phyloP scores from a whole-genome alignment of 2,888 invertebrate species.

The Autographa pulchrina region DNA sequence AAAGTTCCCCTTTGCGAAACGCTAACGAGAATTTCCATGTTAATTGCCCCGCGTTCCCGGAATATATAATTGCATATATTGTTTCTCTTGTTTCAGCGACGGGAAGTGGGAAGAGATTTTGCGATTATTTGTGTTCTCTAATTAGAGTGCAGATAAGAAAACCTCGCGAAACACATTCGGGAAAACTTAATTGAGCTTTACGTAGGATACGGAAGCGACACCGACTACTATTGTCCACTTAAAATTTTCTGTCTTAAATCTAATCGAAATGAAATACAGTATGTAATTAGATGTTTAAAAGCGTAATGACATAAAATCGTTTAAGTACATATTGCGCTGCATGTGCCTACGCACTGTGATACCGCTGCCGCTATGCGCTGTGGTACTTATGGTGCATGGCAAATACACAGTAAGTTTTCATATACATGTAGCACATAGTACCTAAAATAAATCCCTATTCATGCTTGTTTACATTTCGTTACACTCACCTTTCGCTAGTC shows the following conservation, averaged over 20 bases:
- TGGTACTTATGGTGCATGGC: too few species aligned
- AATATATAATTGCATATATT: conserved; percentile 87
- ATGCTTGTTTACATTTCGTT: background rate
- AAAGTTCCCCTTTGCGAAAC: conserved; percentile 85
- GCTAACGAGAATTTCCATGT: conserved; percentile 86
- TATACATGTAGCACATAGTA: too few species aligned
- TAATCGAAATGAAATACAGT: too few species aligned
- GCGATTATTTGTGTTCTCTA: conserved; percentile 77
- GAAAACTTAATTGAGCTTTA: conserved; percentile 67
- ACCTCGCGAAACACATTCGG: conserved; percentile 66
- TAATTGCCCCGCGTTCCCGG: conserved; percentile 83
- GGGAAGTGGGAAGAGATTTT: conserved; percentile 75
- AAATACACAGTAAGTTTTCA: too few species aligned
- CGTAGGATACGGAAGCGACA: conserved; percentile 32
- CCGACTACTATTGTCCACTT: conserved; percentile 26
- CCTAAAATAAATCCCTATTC: background rate
- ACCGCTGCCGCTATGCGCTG: too few species aligned
- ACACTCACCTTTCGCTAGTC: background rate
- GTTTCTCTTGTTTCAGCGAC: conserved; percentile 78
- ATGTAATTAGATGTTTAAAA: too few species aligned
- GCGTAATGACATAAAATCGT: too few species aligned
- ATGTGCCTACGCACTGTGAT: too few species aligned
- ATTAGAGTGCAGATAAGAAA: conserved; percentile 77
- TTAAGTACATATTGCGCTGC: too few species aligned
- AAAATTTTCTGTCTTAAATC: too few species aligned